phyloP scores from a whole-genome alignment of 1,140 invertebrate genomes.

The Trachymyrmex cornetzi region DNA sequence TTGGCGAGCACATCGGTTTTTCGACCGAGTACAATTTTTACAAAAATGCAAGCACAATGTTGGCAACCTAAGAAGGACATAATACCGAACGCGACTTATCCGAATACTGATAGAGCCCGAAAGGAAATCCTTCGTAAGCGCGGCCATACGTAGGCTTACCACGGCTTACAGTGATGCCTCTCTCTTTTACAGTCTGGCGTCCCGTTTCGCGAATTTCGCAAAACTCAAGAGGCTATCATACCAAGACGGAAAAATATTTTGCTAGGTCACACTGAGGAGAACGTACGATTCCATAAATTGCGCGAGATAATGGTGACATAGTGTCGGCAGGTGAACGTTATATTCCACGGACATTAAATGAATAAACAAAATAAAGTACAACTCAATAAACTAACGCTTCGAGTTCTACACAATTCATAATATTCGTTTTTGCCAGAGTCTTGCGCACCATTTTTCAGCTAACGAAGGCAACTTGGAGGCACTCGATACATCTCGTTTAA shows the following conservation, averaged over 20 bases:
- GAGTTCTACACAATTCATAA: not conserved
- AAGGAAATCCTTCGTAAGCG: slow-evolving; percentile 78
- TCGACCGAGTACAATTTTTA: slow-evolving; percentile 76
- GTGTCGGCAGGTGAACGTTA: not conserved
- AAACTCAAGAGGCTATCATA: slow-evolving; percentile 70
- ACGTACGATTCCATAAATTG: not conserved
- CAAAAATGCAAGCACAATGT: slow-evolving; percentile 74
- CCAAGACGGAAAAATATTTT: slow-evolving; percentile 74
- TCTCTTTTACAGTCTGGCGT: slow-evolving; percentile 42
- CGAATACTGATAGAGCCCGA: slow-evolving; percentile 81
- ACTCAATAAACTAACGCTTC: slow-evolving; percentile 24
- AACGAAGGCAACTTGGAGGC: slow-evolving; percentile 27
- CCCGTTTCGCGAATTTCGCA: slow-evolving; percentile 61
- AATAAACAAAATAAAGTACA: slow-evolving; percentile 22
- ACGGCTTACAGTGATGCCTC: slow-evolving; percentile 70
- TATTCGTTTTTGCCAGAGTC: not conserved
- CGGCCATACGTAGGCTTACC: slow-evolving; percentile 80
- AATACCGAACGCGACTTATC: slow-evolving; percentile 81
- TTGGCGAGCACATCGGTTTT: slow-evolving; percentile 16
- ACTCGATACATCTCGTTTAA: slow-evolving; percentile 45
- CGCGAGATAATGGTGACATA: slow-evolving; percentile 6
- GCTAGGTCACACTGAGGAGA: slow-evolving; percentile 47
- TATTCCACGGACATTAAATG: not conserved
- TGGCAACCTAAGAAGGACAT: slow-evolving; percentile 78
- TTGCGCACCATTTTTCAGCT: not conserved